phyloP scores from a whole-genome alignment of 2,888 invertebrate genomes.

The Agrilus cyanescens region DNA sequence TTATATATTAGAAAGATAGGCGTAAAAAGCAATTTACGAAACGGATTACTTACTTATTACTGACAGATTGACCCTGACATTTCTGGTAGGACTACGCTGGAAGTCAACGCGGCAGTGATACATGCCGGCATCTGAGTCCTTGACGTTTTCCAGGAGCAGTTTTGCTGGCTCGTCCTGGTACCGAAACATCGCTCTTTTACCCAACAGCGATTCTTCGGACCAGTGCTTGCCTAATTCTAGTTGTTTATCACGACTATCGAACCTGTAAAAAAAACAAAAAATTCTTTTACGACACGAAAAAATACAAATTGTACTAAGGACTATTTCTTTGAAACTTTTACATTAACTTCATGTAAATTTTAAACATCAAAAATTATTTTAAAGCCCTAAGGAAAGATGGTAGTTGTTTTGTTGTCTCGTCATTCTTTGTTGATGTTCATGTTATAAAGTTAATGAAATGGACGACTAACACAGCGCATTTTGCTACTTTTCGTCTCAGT shows the following conservation, averaged over 20 bases:
- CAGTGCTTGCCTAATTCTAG: conserved; percentile 69
- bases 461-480: too few relatives aligned
- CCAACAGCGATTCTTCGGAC: conserved; percentile 65
- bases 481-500: too few relatives aligned
- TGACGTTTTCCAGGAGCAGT: conserved; percentile 61
- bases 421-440: too few relatives aligned
- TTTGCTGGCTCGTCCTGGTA: conserved; percentile 64
- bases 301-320: too few relatives aligned
- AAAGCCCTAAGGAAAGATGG: too few relatives aligned
- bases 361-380: too few relatives aligned
- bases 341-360: too few relatives aligned
- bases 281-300: too few relatives aligned
- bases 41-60: conserved; percentile 65
- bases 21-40: conserved; percentile 3
- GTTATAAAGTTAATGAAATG: too few relatives aligned
- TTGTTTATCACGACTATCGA: conserved; percentile 60
- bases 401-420: too few relatives aligned
- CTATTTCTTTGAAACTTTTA: too few relatives aligned
- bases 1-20: too few relatives aligned
- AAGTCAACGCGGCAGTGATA: conserved; percentile 86
- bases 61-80: conserved; percentile 76
- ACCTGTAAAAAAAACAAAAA: conserved; percentile 36
- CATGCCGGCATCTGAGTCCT: conserved; percentile 65
- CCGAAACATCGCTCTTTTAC: conserved; percentile 64
- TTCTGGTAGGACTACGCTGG: conserved; percentile 77